Evolutionary conservation across 2,888 invertebrate species (phyloP), one percentile per base, ranked within the genome.

Genomic region (Megaustenia siamemsis): DNA sequence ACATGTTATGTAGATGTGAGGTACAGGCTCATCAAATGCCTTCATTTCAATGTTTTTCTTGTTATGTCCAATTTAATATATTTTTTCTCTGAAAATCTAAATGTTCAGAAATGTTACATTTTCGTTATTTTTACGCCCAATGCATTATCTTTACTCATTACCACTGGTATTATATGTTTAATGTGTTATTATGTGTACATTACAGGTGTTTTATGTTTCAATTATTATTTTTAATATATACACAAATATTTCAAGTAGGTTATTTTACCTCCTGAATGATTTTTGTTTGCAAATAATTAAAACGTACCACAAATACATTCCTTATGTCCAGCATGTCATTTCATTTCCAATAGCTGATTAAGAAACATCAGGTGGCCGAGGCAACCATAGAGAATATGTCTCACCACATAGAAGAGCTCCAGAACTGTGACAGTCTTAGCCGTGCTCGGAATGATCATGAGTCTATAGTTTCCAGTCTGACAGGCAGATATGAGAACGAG

Each of bases 391-490:
- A 93, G 79, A 90, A 89, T 15, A 86, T 94, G 45, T 91, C 93
- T 77, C 90, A 91, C n/a, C 93, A 94, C 88, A 77, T 94, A 60
- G 89, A 89, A 28, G 92, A 92, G 53, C 88, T 93, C 35, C 89
- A 90, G 18, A 88, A 89, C 53, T 91, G 92, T 0, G 94, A 94
- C 76, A 92, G 90, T 49, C 86, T 93, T 28, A 88, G 89, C 18
- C 87, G 93, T 63, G 90, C 93, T 3, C 88, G 92, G 24, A 90
- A 92, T n/a, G 93, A 93, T 35, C 93, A 94, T 83, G 93, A 93
- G 45, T 84, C 89, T 6, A 89, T 93, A 12, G 87, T 94, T 0
- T 86, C 88, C 60, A 90, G 90, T 12, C 84, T 93, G 60, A 92
- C 92, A 84, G 90, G 92, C 82, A 92, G 92, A 85, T 89, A 92